phyloP scores from a whole-genome alignment of 2,797 vertebrate species.

The Mus caroli region DNA sequence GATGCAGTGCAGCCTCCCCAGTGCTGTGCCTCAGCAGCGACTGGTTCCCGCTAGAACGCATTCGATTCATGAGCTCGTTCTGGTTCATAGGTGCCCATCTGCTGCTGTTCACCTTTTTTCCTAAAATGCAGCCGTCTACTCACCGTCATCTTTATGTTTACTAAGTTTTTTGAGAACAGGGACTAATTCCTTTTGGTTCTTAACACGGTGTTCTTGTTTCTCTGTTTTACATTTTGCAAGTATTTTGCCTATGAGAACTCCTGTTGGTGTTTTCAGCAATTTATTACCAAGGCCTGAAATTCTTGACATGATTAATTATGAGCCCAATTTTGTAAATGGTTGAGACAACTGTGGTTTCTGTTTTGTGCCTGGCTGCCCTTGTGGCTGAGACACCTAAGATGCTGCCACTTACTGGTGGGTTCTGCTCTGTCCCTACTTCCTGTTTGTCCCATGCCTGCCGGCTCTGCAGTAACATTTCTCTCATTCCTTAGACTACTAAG shows the following conservation, averaged over 20 bases:
- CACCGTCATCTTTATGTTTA: background rate
- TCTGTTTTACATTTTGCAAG: slow-evolving; percentile 23
- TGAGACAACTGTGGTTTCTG: background rate
- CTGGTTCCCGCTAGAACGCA: background rate
- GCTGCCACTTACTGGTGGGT: background rate
- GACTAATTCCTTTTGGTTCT: background rate
- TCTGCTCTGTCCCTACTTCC: background rate
- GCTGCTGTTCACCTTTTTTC: background rate
- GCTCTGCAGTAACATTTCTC: background rate
- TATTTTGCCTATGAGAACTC: slow-evolving; percentile 10
- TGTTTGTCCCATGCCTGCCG: background rate
- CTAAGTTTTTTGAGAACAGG: background rate
- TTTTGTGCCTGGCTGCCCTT: background rate
- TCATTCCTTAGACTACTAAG: background rate
- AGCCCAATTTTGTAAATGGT: slow-evolving; percentile 33
- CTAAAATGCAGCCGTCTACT: background rate
- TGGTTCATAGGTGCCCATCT: background rate
- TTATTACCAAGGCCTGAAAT: background rate
- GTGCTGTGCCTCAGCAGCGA: background rate
- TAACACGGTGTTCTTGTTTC: background rate
- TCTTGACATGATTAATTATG: background rate
- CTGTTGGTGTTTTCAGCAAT: background rate
- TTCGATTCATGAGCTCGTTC: background rate
- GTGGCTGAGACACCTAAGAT: background rate
- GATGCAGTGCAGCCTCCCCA: background rate